Evolutionary conservation across 2,113 vertebrate genomes (phyloP), one percentile per base, ranked within the genome.

Genomic region (Bujurquina vittata): DNA sequence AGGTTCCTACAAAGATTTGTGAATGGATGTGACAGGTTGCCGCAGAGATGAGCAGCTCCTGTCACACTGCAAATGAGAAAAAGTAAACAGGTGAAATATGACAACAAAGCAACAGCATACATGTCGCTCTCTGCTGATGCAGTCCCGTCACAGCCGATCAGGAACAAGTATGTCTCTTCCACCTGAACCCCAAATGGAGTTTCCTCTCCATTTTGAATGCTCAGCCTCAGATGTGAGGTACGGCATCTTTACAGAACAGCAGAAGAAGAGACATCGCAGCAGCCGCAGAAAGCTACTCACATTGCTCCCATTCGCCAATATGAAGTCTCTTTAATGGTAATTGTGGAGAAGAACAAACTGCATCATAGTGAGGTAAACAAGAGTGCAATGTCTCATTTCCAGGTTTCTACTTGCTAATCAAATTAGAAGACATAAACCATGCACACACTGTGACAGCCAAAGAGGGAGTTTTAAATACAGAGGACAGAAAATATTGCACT

Each of bases 11-110:
- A 55, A 43, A 31, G 10, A 73, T 52, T 72, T 9, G 1, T 40
- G 75, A 87, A 14, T 17, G 22, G 54, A 69, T 77, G 83, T 88
- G 90, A 86, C 90, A 84, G 57, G 80, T 37, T 17, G 58, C 67
- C 12, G 80, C 79, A 3, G 77, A 84, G 83, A 87, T 54, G 69
- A 80, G 75, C 23, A 11, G 35, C 58, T 79, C 4, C 85, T 84
- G 90, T 86, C 90, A 88, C 58, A 85, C 81, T 54, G 54, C 49
- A 87, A 78, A 84, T 80, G 74, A 80, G 63, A 59, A 11, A 46
- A 73, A 73, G 46, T 67, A 77, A 91, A 82, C 85, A 61, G 80
- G 69, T 82, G 79, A 89, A 87, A 84, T 52, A 73, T 81, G 87
- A 87, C 80, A 88, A 81, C 75, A 65, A 67, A 62, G 85, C 57